Base-by-base conservation (phyloP, 2,797 vertebrate species). In the Acridotheres tristis region DNA sequence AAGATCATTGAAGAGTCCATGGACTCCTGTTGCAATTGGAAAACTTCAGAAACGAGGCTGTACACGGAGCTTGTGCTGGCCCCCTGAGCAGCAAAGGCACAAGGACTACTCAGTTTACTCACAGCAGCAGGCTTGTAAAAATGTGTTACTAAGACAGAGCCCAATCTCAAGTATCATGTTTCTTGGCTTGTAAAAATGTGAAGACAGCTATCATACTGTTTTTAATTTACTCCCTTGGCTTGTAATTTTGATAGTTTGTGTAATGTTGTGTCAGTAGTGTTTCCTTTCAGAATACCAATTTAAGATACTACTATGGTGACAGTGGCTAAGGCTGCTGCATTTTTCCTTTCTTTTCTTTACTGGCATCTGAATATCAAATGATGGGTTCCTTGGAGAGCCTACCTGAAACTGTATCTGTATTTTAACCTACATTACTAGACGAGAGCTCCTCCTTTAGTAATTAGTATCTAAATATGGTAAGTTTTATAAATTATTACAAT, bases 141-240 rank as follows among this genome's bases (percentile, higher is more conserved):
- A 65, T 1, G 4, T 76, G 47, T 88, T 83, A 85, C 36, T 69
- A 61, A 94, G 96, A 96, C 65, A 97, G 88, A 97, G 79, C 53
- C 43, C 32, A 81, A 16, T 96, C 87, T 92, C 25, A 68, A 84
- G 58, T 92, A 95, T 94, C 90, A 36, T 82, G 92, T 85, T 90
- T 63, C 74, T 96, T 96, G 89, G 83, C 86, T 96, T 96, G 82
- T 97, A 96, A 97, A 97, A 97, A 97, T 78, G 92, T 89, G 94
- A 94, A 94, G 95, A 95, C 94, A 95, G 84, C 54, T 92, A 94
- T 97, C 94, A 92, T 82, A 85, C 54, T 95, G 92, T 51, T 96
- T 96, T 96, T 96, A 94, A 97, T 97, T 96, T 92, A 96, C 94
- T 97, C 48, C 45, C 68, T 82, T 96, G 96, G 94, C 81, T 81